phyloP scores from a whole-genome alignment of 2,888 invertebrate genomes.

The Netelia melanura region DNA sequence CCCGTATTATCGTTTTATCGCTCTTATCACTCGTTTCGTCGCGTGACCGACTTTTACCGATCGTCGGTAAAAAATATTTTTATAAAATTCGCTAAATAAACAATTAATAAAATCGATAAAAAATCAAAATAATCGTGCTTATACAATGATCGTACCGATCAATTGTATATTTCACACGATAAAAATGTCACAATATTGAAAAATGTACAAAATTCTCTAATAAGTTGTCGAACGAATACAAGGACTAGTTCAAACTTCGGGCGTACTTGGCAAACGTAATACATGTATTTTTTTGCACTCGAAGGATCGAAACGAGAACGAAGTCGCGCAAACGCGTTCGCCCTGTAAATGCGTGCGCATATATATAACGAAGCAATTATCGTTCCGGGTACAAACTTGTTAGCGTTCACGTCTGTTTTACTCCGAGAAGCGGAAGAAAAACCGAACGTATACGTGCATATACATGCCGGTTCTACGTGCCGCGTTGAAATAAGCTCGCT shows the following conservation, averaged over 20 bases:
- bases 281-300: background rate
- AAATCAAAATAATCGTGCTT: no score
- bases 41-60: no score
- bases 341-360: background rate
- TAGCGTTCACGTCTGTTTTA: constrained; percentile 45
- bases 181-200: no score
- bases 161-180: no score
- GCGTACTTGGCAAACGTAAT: background rate
- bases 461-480: background rate
- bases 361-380: constrained; percentile 55
- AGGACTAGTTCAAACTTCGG: background rate
- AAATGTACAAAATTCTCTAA: background rate
- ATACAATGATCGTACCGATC: no score
- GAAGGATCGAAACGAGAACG: background rate
- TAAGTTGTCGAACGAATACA: background rate
- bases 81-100: no score
- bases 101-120: no score
- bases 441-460: background rate
- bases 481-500: no score
- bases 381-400: constrained; percentile 61
- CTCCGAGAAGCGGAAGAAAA: constrained; percentile 36
- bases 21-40: no score
- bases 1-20: no score
- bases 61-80: no score
- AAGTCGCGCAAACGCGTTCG: background rate